Conservation (phyloP, 92 coral and sea anemone genomes). For the Porites divaricata region DNA sequence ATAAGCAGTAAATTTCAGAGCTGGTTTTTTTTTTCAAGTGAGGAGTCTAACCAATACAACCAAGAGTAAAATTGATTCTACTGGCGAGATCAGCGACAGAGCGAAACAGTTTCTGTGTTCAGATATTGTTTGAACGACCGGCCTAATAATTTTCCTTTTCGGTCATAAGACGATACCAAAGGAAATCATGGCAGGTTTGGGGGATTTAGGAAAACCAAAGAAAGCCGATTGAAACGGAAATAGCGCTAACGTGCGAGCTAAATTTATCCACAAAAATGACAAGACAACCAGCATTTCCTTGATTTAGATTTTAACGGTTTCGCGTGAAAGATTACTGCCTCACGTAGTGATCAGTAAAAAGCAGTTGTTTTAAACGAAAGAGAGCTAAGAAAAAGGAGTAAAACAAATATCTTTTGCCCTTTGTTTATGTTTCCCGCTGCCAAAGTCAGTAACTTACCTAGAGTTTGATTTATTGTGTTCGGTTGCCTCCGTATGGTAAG, state of each 20-base stretch:
- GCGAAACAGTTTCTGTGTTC: background rate
- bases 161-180: background rate
- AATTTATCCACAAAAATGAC: conserved; percentile 38
- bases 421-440: background rate
- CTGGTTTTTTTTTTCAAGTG: too few species aligned
- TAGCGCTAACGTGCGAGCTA: conserved; percentile 19
- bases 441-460: conserved; percentile 7
- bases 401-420: background rate
- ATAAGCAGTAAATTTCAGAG: too few species aligned
- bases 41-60: background rate
- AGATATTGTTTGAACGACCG: background rate
- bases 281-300: conserved; percentile 9
- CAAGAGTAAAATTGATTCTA: background rate
- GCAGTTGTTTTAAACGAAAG: background rate
- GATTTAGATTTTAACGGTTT: conserved; percentile 19
- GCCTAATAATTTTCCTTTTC: background rate
- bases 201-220: conserved; percentile 23
- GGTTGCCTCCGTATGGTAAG: conserved; percentile 33
- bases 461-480: conserved; percentile 44
- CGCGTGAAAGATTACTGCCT: background rate
- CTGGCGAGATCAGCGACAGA: background rate
- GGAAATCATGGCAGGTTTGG: conserved; percentile 10
- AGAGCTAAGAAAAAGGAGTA: background rate
- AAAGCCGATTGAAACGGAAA: conserved; percentile 7
- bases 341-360: background rate